phyloP scores from a whole-genome alignment of 2,797 vertebrate genomes.

The Squalus acanthias region DNA sequence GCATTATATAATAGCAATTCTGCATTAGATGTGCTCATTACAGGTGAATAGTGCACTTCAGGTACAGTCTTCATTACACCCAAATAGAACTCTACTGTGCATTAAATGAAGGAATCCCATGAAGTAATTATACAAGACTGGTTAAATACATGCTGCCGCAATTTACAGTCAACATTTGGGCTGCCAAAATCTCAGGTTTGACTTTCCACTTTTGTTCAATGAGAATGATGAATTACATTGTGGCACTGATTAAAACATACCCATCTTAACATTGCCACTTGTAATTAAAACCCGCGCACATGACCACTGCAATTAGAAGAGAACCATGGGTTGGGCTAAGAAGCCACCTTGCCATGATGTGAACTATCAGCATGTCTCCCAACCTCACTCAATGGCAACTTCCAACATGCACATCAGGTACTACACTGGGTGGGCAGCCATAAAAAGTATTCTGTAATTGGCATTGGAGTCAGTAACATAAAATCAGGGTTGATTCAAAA shows the following conservation, averaged over 20 bases:
- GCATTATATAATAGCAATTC: neutral
- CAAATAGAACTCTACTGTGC: neutral
- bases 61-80: neutral
- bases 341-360: neutral
- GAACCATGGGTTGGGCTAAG: too few relatives aligned
- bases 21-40: neutral
- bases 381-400: neutral
- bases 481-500: neutral
- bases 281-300: neutral
- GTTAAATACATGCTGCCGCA: conserved; percentile 11
- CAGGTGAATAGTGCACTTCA: neutral
- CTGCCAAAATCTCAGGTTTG: conserved; percentile 36
- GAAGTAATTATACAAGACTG: neutral
- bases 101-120: neutral
- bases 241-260: neutral
- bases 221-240: neutral
- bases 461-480: neutral
- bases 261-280: neutral
- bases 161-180: conserved; percentile 36
- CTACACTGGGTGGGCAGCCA: neutral
- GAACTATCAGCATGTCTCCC: neutral
- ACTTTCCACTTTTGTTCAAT: conserved; percentile 12
- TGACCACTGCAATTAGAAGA: neutral
- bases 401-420: neutral
- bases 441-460: neutral